These are phyloP conservation scores for Hesperophylax magnus DNA, from an alignment of 1,140 invertebrate species.

Conservation along the genomic window DNA sequence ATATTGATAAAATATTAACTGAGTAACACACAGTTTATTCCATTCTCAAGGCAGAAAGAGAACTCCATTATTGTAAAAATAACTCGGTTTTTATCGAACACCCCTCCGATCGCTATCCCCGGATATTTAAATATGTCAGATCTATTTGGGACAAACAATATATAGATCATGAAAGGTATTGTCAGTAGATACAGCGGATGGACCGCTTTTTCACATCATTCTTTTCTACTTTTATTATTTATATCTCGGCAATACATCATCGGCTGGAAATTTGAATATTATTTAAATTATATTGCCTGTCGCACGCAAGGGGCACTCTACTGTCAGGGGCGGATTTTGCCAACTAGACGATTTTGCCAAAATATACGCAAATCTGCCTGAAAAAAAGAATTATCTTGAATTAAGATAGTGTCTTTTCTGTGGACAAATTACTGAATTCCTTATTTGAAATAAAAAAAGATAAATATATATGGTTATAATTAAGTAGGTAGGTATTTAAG, in stretches of 20 bases:
- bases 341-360: no score
- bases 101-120: constrained; percentile 29
- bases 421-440: no score
- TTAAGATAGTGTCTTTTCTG: no score
- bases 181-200: constrained; percentile 51
- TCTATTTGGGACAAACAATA: constrained; percentile 47
- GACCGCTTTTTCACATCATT: constrained; percentile 37
- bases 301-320: constrained; percentile 37
- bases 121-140: constrained; percentile 50
- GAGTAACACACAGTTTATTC: no score
- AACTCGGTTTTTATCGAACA: neutral
- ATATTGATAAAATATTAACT: no score
- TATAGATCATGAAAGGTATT: constrained; percentile 54
- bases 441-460: no score
- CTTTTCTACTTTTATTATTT: constrained; percentile 24
- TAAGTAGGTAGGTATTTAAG: no score
- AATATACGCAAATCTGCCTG: no score
- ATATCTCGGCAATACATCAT: constrained; percentile 54
- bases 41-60: no score
- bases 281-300: constrained; percentile 50
- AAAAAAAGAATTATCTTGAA: no score
- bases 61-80: neutral
- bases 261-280: constrained; percentile 54
- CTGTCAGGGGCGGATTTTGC: no score
- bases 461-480: no score